A percentile compares a stretch with the other conserved stretches of the same genome.
phyloP scores from a whole-genome alignment of 1,140 invertebrate genomes.

The Cherax quadricarinatus region DNA sequence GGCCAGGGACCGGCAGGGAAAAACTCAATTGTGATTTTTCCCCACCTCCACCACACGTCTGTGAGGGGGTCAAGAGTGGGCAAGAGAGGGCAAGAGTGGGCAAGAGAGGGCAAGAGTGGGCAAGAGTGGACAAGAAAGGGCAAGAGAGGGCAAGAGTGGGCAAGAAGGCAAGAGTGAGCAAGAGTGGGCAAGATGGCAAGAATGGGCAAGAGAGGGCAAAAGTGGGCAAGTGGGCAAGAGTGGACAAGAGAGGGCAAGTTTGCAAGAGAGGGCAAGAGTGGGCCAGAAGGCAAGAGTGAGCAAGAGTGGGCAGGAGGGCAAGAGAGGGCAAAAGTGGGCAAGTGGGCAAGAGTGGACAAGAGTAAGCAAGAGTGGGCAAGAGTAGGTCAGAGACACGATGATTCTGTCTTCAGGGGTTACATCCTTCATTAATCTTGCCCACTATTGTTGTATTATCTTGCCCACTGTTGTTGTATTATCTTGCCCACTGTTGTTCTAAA shows the following conservation, averaged over 20 bases:
- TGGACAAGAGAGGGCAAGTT: neutral
- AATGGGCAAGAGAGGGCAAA: too few relatives aligned
- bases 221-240: neutral
- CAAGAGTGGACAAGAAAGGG: neutral
- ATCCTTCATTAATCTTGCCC: too few relatives aligned
- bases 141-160: neutral
- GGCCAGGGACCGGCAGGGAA: neutral
- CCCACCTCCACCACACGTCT: neutral
- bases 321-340: neutral
- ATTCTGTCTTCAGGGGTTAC: too few relatives aligned
- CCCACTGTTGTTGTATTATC: too few relatives aligned
- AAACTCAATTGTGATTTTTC: conserved; percentile 10
- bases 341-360: too few relatives aligned
- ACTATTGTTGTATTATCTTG: too few relatives aligned
- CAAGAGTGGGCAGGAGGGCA: neutral
- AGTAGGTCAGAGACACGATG: neutral
- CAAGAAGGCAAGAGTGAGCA: neutral
- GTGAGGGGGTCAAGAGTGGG: neutral
- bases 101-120: neutral
- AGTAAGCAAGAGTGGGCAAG: neutral
- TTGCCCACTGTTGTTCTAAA: too few relatives aligned
- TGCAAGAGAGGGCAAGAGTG: neutral
- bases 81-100: neutral
- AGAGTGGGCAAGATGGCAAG: neutral
- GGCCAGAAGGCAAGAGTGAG: neutral